These are phyloP conservation scores for Ptycholaimellus sp. DNA, from an alignment of 2,888 invertebrate species.

Conservation along the genomic window DNA sequence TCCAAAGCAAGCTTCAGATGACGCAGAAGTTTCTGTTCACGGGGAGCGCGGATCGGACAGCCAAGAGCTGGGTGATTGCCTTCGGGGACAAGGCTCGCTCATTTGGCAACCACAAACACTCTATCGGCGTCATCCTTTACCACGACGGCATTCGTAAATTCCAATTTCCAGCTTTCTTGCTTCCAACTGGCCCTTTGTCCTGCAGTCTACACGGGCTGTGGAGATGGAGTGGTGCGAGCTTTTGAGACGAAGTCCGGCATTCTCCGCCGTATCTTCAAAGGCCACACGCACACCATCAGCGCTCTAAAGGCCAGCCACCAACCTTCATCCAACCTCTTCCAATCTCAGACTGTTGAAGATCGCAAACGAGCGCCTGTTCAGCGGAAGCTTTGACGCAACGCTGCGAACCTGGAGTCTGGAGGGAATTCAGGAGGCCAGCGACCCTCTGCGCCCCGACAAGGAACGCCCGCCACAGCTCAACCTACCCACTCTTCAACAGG, in stretches of 20 bases:
- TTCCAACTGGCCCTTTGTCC: not conserved
- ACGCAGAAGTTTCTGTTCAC: constrained; percentile 32
- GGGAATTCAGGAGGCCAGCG: constrained; percentile 3
- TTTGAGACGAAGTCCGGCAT: constrained; percentile 30
- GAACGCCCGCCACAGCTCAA: no score
- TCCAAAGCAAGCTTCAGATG: constrained; percentile 19
- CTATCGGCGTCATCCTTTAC: constrained; percentile 30
- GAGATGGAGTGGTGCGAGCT: constrained; percentile 27
- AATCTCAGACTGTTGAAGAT: no score
- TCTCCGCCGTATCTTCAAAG: constrained; percentile 25
- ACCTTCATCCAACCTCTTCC: no score
- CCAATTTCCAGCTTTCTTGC: not conserved
- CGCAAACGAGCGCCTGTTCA: constrained; percentile 31
- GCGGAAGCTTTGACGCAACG: constrained; percentile 31
- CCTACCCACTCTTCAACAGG: no score
- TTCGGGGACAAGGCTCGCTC: constrained; percentile 33
- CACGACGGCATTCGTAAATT: constrained; percentile 30
- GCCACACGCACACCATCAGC: constrained; percentile 28
- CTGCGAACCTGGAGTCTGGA: constrained; percentile 33
- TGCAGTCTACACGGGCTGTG: constrained; percentile 31
- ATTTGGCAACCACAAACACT: constrained; percentile 31
- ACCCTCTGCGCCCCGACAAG: no score
- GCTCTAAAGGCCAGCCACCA: constrained; percentile 26
- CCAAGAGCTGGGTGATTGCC: constrained; percentile 33
- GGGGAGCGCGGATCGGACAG: constrained; percentile 32